phyloP scores from a whole-genome alignment of 2,888 invertebrate species.

The Papilio gigon region DNA sequence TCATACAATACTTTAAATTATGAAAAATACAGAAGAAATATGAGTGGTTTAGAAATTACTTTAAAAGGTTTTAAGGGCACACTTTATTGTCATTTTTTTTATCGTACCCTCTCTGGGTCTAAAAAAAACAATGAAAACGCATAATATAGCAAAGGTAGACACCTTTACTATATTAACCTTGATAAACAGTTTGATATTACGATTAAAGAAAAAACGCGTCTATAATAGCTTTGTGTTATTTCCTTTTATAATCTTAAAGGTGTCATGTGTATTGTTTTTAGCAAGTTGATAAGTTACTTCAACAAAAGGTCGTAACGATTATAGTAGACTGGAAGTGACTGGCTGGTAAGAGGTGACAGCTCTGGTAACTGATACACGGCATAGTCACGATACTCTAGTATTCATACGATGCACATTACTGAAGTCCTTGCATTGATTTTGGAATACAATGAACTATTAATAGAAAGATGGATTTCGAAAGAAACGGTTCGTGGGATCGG shows the following conservation, averaged over 20 bases:
- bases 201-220: not conserved
- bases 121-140: not conserved
- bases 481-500: too few relatives aligned
- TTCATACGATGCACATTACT: not conserved
- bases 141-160: too few relatives aligned
- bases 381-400: not conserved
- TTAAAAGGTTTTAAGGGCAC: too few relatives aligned
- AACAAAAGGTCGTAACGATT: not conserved
- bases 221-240: not conserved
- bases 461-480: not conserved
- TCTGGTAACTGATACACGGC: conserved; percentile 1
- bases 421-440: not conserved
- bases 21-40: too few relatives aligned
- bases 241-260: not conserved
- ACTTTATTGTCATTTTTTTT: too few relatives aligned
- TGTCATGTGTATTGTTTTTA: not conserved
- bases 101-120: too few relatives aligned
- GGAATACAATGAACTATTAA: not conserved
- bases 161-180: too few relatives aligned
- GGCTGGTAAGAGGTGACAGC: not conserved
- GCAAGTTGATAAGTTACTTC: not conserved
- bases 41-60: too few relatives aligned
- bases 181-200: not conserved
- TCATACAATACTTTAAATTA: too few relatives aligned
- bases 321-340: not conserved